phyloP scores from a whole-genome alignment of 2,797 vertebrate species.

The Babyrousa celebensis region DNA sequence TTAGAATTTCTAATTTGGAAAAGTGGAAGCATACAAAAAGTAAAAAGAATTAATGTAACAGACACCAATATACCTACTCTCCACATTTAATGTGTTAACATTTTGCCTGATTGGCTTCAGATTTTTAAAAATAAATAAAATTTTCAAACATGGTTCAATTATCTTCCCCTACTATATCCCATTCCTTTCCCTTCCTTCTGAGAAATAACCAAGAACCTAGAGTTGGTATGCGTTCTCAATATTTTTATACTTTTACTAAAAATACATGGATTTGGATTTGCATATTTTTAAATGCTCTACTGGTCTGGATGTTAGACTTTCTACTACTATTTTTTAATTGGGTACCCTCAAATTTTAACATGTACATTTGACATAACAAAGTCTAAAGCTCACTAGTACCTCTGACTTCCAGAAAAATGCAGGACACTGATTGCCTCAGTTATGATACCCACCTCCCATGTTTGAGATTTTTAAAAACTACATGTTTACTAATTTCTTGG shows the following conservation, averaged over 20 bases:
- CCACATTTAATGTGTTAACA: neutral
- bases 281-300: neutral
- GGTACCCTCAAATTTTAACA: neutral
- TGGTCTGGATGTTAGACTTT: neutral
- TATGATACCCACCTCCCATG: neutral
- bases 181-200: neutral
- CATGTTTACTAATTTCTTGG: neutral
- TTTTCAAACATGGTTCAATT: neutral
- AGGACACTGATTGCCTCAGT: neutral
- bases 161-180: neutral
- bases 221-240: neutral
- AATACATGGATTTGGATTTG: neutral
- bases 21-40: neutral
- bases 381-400: neutral
- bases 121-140: slow-evolving; percentile 24
- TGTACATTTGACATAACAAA: slow-evolving; percentile 4
- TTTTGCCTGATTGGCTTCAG: neutral
- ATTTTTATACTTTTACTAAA: slow-evolving; percentile 16
- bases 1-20: slow-evolving; percentile 39
- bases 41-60: neutral
- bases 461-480: neutral
- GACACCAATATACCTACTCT: neutral
- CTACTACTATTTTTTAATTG: neutral
- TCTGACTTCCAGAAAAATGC: neutral
- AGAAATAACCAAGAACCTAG: neutral